Evolutionary conservation across 2,888 invertebrate species (phyloP), one percentile per base, ranked within the genome.

Genomic region (Phaonia tiefii): DNA sequence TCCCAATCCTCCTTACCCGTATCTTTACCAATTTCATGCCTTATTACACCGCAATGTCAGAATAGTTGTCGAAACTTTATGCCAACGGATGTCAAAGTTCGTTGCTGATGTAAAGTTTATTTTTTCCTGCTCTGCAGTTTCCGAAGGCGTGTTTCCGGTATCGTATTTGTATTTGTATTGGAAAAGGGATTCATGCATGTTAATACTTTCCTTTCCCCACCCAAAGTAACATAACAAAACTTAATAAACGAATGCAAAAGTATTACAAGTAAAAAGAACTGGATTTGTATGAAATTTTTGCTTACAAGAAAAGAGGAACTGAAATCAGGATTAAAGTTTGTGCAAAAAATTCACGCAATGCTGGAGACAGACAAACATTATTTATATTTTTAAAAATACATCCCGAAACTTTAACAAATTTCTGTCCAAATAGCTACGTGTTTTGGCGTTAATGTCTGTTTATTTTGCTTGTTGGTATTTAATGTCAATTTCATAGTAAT

Each of bases 1-100:
- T 2, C 8, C 22, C 3, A 22, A 15, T 4, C 2, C 7, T 22
- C 17, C 20, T 22, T 22, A 67, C 70, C 26, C 65, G 11, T 72
- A 67, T 49, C 67, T 31, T 46, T 31, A 63, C 72, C 69, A 72
- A 80, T 75, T 69, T 67, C 56, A 75, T 75, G 79, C 72, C 75
- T 72, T 75, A 69, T 75, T 75, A 63, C 67, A 72, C 20, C 54
- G 20, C 72, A 69, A 75, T 75, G 79, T 67, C 58, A 71, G 15
- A 66, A 67, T 13, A 70, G 69, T 70, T 75, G 75, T 70, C 54
- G 15, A 74, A 65, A 79, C n/a, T 74, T 79, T 73, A 31, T 56
- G 15, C 37, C 17, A 39, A 63, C 42, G 63, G 13, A 37, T 63
- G 63, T 63, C 63, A 63, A 42, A 63, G 63, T 63, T 63, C 42